A percentile compares a stretch with the other conserved stretches of the same genome.
Conservation (phyloP, 2,888 invertebrate species). For the Cryptus armator region DNA sequence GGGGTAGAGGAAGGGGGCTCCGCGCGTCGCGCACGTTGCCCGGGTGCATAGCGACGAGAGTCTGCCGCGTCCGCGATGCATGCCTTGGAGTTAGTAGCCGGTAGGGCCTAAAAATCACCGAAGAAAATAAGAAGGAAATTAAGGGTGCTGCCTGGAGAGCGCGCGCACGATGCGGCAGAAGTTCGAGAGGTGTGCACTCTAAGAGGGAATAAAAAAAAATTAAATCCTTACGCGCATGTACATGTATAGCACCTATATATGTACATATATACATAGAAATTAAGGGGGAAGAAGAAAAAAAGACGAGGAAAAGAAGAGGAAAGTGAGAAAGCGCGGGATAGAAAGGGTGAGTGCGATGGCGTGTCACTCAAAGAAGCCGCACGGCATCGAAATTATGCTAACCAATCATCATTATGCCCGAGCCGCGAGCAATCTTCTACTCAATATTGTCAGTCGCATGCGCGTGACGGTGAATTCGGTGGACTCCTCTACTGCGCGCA, state of each 20-base stretch:
- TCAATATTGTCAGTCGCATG: conserved; percentile 79
- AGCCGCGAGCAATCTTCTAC: conserved; percentile 79
- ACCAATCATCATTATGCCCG: conserved; percentile 82
- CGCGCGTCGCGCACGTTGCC: conserved; percentile 14
- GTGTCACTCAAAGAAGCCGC: conserved; percentile 84
- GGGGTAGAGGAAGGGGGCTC: not conserved
- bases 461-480: conserved; percentile 54
- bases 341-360: conserved; percentile 72
- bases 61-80: not conserved
- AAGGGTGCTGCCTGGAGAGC: not conserved
- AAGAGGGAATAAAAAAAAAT: not conserved
- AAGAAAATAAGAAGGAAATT: conserved; percentile 27
- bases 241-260: conserved; percentile 9
- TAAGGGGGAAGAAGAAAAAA: conserved; percentile 18
- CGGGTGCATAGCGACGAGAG: conserved; percentile 9
- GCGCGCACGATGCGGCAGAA: not conserved
- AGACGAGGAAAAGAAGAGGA: conserved; percentile 38
- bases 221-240: not conserved
- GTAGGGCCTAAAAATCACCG: conserved; percentile 41
- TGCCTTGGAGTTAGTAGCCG: not conserved
- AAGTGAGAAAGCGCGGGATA: conserved; percentile 34
- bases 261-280: not conserved
- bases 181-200: not conserved
- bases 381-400: conserved; percentile 79
- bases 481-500: conserved; percentile 26